Evolutionary conservation across 2,888 invertebrate genomes (phyloP), one percentile per base, ranked within the genome.

Genomic region (Macrophya alboannulata): DNA sequence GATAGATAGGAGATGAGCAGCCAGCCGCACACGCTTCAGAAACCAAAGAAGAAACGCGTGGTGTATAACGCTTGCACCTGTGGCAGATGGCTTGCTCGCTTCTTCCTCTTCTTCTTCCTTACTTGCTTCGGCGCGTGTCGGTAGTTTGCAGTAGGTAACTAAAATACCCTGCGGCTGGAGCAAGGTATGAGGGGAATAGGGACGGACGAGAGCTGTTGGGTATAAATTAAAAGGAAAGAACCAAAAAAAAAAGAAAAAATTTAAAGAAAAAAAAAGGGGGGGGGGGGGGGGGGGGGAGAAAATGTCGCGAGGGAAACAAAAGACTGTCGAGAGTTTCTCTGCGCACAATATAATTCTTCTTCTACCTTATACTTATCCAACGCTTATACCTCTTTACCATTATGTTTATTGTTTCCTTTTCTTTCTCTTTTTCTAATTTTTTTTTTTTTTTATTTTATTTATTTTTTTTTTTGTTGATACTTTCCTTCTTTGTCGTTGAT

Each of bases 11-110:
- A 72, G 31, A n/a, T n/a, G 40, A 9, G 40, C 40, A n/a, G 6
- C 51, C 4, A 21, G 25, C 31, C 31, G 31, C 12, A 6, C 40
- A 71, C 71, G 68, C 71, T 71, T n/a, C 40, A 31, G 71, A 72
- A 72, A 40, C 31, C 71, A 72, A 72, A 72, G 43, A 10, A 72
- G 71, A 72, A 17, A 17, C n/a, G 37, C 71, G 71, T 72, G 71
- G 71, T 43, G 71, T n/a, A 37, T 8, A n/a, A 51, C 51, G 68
- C 68, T 31, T 43, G 71, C 71, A 72, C 71, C 71, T 72, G 71
- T 72, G 43, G 71, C 71, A 72, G 71, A 40, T 72, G 71, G 71
- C n/a, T 40, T n/a, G 4, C 40, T 31, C 3, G 31, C 1, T 31
- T 31, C 31, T 31, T 31, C 31, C 3, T 31, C 31, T 31, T 31